A percentile compares a stretch with the other conserved stretches of the same genome.
phyloP scores from a whole-genome alignment of 2,113 vertebrate genomes.

The Campylorhamphus procurvoides region DNA sequence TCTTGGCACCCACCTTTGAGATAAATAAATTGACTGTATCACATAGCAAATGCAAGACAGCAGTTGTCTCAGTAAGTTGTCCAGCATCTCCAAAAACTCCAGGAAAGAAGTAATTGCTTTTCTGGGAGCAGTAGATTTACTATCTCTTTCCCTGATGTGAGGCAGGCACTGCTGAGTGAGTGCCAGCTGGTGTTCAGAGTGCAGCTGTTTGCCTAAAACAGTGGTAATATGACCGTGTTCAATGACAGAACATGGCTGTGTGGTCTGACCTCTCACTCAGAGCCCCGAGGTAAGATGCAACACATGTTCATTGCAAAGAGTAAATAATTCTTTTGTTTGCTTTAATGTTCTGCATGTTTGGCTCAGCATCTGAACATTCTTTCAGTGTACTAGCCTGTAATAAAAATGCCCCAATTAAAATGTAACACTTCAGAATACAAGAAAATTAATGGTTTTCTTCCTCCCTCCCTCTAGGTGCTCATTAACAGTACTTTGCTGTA shows the following conservation, averaged over 20 bases:
- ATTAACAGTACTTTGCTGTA: slow-evolving; percentile 31
- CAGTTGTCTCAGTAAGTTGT: background rate
- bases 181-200: background rate
- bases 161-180: background rate
- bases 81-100: background rate
- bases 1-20: background rate
- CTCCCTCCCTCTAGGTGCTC: background rate
- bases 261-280: background rate
- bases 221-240: background rate
- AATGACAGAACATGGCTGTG: background rate
- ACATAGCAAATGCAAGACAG: background rate
- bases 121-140: background rate
- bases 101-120: background rate
- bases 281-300: background rate
- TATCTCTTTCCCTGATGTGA: background rate
- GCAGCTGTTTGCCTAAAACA: background rate
- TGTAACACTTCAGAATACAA: slow-evolving; percentile 36
- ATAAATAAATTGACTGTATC: background rate
- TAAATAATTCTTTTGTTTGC: background rate
- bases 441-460: slow-evolving; percentile 19
- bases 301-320: background rate
- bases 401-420: slow-evolving; percentile 43
- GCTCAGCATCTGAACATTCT: background rate
- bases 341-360: background rate
- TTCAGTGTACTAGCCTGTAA: background rate